Evolutionary conservation across 2,797 vertebrate genomes (phyloP).

Genomic region (Rachycentron canadum): DNA sequence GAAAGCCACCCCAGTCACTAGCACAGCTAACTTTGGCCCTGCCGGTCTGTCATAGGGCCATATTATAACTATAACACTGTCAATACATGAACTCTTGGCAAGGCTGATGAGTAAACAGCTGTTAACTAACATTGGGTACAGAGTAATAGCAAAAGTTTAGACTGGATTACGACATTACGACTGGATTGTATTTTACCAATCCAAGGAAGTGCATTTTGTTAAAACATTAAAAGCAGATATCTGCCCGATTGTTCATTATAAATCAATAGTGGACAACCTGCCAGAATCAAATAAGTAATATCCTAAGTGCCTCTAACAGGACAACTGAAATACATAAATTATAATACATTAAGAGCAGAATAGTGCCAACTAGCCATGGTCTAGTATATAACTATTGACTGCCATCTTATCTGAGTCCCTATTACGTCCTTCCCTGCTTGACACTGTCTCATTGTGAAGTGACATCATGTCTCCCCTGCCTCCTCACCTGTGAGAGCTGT

Average conservation of each 20-base stretch:
- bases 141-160: background rate
- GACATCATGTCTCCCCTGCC: constrained; percentile 4
- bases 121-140: no score
- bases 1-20: no score
- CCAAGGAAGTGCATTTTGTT: background rate
- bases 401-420: constrained; percentile 7
- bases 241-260: constrained; percentile 2
- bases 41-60: no score
- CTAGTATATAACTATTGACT: constrained; percentile 20
- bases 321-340: constrained; percentile 1
- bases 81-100: background rate
- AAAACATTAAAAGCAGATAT: constrained; percentile 26
- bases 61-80: background rate
- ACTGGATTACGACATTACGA: no score
- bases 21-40: no score
- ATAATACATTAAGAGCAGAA: background rate
- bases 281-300: constrained; percentile 21
- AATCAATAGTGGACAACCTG: constrained; percentile 1
- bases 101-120: background rate
- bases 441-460: constrained; percentile 7
- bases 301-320: constrained; percentile 15
- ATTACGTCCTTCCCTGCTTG: background rate
- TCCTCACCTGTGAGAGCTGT: constrained; percentile 7
- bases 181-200: background rate
- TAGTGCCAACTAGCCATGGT: background rate